Conservation (phyloP, 2,113 vertebrate genomes). For the Osmerus eperlanus region DNA sequence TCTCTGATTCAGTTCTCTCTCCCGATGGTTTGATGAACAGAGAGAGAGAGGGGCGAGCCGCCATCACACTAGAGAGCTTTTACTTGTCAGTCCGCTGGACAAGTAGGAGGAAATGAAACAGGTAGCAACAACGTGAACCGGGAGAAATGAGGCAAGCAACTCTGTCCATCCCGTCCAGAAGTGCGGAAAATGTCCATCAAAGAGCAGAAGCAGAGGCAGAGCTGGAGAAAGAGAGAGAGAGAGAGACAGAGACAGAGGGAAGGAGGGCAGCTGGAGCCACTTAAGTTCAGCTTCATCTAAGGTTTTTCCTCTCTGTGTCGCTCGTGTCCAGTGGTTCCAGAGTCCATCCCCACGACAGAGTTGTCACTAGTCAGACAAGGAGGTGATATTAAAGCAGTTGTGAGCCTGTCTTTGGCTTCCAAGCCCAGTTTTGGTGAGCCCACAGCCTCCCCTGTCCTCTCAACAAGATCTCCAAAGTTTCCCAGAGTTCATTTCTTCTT, state of each 20-base stretch:
- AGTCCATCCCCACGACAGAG: constrained; percentile 72
- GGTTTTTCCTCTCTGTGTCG: constrained; percentile 65
- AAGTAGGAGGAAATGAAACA: constrained; percentile 68
- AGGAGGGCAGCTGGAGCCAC: constrained; percentile 69
- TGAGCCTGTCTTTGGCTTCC: constrained; percentile 69
- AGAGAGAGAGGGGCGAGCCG: constrained; percentile 61
- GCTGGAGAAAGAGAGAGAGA: constrained; percentile 60
- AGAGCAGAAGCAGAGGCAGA: constrained; percentile 70
- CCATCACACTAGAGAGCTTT: constrained; percentile 64
- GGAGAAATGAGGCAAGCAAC: constrained; percentile 64
- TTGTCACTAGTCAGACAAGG: constrained; percentile 70
- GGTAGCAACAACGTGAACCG: constrained; percentile 68
- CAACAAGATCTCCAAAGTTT: constrained; percentile 80
- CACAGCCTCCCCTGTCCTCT: constrained; percentile 81
- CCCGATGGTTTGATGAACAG: constrained; percentile 63
- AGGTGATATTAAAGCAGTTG: constrained; percentile 72
- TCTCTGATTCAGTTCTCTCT: constrained; percentile 63
- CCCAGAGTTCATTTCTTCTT: constrained; percentile 73
- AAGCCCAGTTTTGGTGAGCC: constrained; percentile 71
- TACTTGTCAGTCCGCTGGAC: constrained; percentile 62
- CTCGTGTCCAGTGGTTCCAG: constrained; percentile 70
- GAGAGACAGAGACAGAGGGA: constrained; percentile 55
- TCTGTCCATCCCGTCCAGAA: constrained; percentile 73
- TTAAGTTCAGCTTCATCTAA: constrained; percentile 69
- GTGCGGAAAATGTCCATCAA: constrained; percentile 67